These are phyloP conservation scores for Athripsodes cinereus DNA, from an alignment of 2,888 invertebrate genomes.

Conservation along the genomic window DNA sequence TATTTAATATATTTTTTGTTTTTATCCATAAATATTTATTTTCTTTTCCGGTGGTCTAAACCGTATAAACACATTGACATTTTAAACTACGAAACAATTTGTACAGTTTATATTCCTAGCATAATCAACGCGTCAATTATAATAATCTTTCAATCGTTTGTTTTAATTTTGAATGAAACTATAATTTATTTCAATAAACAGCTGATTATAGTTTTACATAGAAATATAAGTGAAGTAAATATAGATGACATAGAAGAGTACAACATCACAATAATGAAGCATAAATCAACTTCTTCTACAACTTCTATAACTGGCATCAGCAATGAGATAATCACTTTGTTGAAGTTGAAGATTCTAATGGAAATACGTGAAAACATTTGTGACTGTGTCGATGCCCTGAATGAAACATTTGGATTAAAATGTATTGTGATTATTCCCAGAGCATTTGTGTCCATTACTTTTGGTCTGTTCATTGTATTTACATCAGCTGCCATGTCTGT, in stretches of 20 bases:
- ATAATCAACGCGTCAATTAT: neutral
- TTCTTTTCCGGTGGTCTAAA: neutral
- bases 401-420: neutral
- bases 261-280: neutral
- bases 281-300: neutral
- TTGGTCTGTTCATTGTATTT: neutral
- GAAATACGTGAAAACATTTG: neutral
- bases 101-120: neutral
- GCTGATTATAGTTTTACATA: neutral
- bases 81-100: neutral
- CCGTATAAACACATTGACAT: neutral
- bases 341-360: neutral
- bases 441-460: neutral
- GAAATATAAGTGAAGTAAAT: too few species aligned
- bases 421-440: neutral
- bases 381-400: neutral
- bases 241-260: neutral
- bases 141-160: neutral
- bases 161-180: neutral
- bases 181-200: neutral
- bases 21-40: neutral
- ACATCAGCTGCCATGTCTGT: neutral
- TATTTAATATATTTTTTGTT: neutral
- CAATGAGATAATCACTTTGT: neutral
- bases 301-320: neutral